phyloP scores from a whole-genome alignment of 2,888 invertebrate genomes.

The Agrotis clavis region DNA sequence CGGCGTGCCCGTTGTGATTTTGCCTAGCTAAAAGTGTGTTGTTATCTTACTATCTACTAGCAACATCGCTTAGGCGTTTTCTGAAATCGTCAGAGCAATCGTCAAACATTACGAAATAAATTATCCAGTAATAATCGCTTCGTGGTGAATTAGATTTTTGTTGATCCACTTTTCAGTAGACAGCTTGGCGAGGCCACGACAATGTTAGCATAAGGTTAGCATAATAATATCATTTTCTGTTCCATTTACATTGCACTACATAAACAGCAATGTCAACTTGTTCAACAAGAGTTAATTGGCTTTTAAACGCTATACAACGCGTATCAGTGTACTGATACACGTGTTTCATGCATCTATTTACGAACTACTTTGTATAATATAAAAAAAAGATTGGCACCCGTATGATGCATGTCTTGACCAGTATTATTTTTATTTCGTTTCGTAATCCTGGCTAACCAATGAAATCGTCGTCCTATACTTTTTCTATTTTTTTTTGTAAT shows the following conservation, averaged over 20 bases:
- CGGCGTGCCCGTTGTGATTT: no score
- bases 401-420: background rate
- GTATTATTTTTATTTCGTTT: background rate
- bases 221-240: slow-evolving; percentile 23
- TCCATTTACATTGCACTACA: slow-evolving; percentile 34
- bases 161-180: slow-evolving; percentile 19
- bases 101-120: no score
- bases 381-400: slow-evolving; percentile 24
- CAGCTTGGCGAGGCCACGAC: slow-evolving; percentile 14
- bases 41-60: background rate
- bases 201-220: slow-evolving; percentile 2
- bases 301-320: slow-evolving; percentile 42
- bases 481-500: background rate
- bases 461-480: background rate
- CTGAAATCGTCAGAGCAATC: no score
- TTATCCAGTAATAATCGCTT: background rate
- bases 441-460: background rate
- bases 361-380: background rate
- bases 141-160: background rate
- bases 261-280: slow-evolving; percentile 55
- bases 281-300: slow-evolving; percentile 63
- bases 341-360: slow-evolving; percentile 31
- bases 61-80: no score
- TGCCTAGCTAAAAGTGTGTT: background rate
- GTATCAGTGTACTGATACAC: slow-evolving; percentile 34